Conservation (phyloP, 2,888 invertebrate species). For the Orthosia cruda region DNA sequence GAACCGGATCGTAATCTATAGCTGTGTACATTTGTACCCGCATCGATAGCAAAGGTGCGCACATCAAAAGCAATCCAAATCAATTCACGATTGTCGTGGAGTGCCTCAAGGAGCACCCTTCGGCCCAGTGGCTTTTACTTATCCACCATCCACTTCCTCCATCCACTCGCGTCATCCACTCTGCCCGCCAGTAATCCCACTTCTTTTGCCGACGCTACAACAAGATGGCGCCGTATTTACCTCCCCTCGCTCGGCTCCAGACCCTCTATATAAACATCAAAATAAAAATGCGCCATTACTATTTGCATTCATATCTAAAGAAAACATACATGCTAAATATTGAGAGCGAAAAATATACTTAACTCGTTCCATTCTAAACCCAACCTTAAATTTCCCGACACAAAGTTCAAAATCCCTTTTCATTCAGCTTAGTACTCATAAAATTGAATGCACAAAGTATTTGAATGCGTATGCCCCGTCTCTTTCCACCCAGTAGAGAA, state of each 20-base stretch:
- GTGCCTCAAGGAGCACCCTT: conserved; percentile 57
- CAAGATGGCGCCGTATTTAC: conserved; percentile 89
- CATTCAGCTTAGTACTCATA: conserved; percentile 69
- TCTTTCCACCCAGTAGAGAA: conserved; percentile 66
- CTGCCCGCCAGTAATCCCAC: conserved; percentile 69
- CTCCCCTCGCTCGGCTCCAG: conserved; percentile 67
- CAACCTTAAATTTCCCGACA: conserved; percentile 28
- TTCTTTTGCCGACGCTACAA: conserved; percentile 85
- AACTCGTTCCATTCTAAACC: conserved; percentile 47
- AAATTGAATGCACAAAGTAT: conserved; percentile 82
- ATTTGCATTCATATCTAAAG: conserved; percentile 92
- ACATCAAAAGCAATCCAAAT: conserved; percentile 56
- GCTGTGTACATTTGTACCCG: conserved; percentile 24
- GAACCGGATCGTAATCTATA: not conserved
- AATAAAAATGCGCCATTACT: conserved; percentile 92
- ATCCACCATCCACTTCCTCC: conserved; percentile 67
- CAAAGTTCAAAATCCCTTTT: conserved; percentile 49
- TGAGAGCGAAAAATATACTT: conserved; percentile 80
- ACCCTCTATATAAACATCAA: conserved; percentile 91
- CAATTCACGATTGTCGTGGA: conserved; percentile 55
- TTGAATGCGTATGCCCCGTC: conserved; percentile 83
- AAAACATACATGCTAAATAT: conserved; percentile 91
- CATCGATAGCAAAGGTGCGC: conserved; percentile 26
- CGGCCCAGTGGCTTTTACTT: conserved; percentile 77
- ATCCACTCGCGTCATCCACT: conserved; percentile 1